phyloP scores from a whole-genome alignment of 2,113 vertebrate species.

The Callospermophilus lateralis region DNA sequence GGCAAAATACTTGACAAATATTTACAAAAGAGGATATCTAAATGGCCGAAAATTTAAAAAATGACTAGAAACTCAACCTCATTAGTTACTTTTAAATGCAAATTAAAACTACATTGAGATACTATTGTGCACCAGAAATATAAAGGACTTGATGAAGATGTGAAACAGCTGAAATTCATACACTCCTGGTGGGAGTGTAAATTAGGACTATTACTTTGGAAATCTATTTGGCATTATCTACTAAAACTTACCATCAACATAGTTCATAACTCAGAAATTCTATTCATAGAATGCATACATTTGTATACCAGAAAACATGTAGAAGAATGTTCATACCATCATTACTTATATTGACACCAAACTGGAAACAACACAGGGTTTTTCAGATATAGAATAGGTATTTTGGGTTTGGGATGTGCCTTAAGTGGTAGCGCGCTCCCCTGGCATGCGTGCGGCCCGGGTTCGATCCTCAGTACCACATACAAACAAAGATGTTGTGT shows the following conservation, averaged over 20 bases:
- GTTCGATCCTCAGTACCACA: no score
- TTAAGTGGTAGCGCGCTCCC: no score
- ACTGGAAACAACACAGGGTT: slow-evolving; percentile 15
- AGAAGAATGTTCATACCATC: slow-evolving; percentile 5
- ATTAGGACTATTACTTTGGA: neutral
- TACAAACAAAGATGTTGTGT: no score
- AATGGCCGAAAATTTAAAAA: slow-evolving; percentile 1
- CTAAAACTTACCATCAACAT: neutral
- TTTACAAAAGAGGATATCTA: neutral
- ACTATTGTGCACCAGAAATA: neutral
- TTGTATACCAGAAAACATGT: neutral
- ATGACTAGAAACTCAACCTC: neutral
- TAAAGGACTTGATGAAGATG: neutral
- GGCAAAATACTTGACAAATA: slow-evolving; percentile 49
- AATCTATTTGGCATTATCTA: slow-evolving; percentile 9
- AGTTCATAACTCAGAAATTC: slow-evolving; percentile 35
- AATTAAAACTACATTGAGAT: slow-evolving; percentile 21
- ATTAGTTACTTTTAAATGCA: neutral
- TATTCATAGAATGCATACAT: neutral
- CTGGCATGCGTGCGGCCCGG: no score
- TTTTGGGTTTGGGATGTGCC: neutral
- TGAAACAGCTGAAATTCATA: neutral
- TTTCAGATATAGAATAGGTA: slow-evolving; percentile 1
- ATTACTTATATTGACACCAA: slow-evolving; percentile 45
- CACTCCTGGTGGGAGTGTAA: neutral